Percentiles rank a stretch among this genome's conserved stretches.
Evolutionary conservation across 2,888 invertebrate genomes (phyloP).

Genomic region (Cistogaster globosa): DNA sequence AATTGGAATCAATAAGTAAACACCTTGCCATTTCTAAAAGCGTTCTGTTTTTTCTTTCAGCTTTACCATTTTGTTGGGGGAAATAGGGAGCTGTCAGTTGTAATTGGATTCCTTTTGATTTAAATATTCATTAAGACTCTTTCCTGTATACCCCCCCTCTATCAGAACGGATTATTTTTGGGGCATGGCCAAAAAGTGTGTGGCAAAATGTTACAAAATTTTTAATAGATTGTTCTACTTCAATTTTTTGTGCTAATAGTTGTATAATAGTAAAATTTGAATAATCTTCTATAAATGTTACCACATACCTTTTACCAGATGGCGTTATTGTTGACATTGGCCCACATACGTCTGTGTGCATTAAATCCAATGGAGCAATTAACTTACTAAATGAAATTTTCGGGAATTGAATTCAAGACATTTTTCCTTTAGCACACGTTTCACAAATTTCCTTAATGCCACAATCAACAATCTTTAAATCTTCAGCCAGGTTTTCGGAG

Average conservation of each 20-base stretch:
- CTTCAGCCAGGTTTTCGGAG: slow-evolving; percentile 12
- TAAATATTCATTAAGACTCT: slow-evolving; percentile 3
- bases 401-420: slow-evolving; percentile 9
- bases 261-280: slow-evolving; percentile 11
- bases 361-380: background rate
- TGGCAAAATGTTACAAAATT: background rate
- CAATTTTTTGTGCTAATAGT: background rate
- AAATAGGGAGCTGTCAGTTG: background rate
- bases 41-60: slow-evolving; percentile 8
- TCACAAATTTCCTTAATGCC: slow-evolving; percentile 7
- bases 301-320: slow-evolving; percentile 15
- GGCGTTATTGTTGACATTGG: slow-evolving; percentile 11
- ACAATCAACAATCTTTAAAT: background rate
- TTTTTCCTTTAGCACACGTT: slow-evolving; percentile 10
- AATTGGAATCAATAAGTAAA: slow-evolving; percentile 36
- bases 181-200: background rate
- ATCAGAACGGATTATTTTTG: slow-evolving; percentile 4
- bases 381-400: background rate
- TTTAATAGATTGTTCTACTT: slow-evolving; percentile 10
- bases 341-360: background rate
- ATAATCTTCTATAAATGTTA: slow-evolving; percentile 13
- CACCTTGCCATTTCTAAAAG: slow-evolving; percentile 24
- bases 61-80: slow-evolving; percentile 5
- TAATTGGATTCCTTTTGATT: slow-evolving; percentile 21
- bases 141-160: background rate